A percentile compares a stretch with the other conserved stretches of the same genome.
Conservation (phyloP, 2,113 vertebrate species). For the Petaurus breviceps region DNA sequence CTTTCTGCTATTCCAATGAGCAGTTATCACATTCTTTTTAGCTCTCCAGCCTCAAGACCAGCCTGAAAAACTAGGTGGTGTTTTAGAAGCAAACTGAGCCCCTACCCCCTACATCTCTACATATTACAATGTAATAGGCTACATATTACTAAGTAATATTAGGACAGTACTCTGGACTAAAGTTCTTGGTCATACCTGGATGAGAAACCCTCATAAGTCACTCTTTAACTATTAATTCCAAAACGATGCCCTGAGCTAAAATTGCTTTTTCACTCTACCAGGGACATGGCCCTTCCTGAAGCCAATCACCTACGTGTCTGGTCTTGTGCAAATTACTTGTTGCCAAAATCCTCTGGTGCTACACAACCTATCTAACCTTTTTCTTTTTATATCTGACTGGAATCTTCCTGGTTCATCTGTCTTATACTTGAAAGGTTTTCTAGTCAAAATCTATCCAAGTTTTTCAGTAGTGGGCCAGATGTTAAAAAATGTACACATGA, state of each 20-base stretch:
- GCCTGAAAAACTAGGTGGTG: neutral
- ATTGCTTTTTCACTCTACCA: neutral
- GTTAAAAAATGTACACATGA: too few relatives aligned
- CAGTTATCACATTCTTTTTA: neutral
- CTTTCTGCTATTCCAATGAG: neutral
- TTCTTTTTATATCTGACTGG: too few relatives aligned
- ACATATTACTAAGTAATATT: neutral
- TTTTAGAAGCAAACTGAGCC: neutral
- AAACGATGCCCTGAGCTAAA: neutral
- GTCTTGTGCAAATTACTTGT: neutral
- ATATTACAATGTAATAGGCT: neutral
- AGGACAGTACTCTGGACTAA: neutral
- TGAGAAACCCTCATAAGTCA: neutral
- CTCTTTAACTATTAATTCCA: neutral
- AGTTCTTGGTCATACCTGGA: neutral
- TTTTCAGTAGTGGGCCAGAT: too few relatives aligned
- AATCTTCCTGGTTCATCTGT: too few relatives aligned
- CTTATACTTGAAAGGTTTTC: too few relatives aligned
- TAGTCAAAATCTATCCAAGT: too few relatives aligned
- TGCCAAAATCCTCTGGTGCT: neutral
- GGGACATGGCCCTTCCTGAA: neutral
- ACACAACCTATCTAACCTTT: neutral
- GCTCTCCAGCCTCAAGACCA: neutral
- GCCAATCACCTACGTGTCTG: neutral
- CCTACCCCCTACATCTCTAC: neutral